phyloP scores from a whole-genome alignment of 2,888 invertebrate genomes.

The Steinernema hermaphroditum region DNA sequence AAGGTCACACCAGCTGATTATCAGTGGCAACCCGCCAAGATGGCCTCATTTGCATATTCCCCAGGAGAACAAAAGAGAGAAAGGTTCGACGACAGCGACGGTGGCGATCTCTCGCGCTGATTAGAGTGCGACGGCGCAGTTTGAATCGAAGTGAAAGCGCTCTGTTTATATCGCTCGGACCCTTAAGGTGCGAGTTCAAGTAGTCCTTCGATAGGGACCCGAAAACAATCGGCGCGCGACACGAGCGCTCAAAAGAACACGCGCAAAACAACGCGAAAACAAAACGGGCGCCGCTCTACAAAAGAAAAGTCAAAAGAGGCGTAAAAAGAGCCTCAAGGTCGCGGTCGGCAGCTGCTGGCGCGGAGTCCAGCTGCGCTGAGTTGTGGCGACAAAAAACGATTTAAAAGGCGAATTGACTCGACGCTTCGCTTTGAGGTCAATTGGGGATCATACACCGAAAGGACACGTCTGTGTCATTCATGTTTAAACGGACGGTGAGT shows the following conservation, averaged over 20 bases:
- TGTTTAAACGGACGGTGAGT: no score
- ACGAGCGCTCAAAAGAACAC: background rate
- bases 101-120: background rate
- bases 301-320: constrained; percentile 23
- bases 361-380: background rate
- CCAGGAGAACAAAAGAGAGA: constrained; percentile 4
- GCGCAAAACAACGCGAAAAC: background rate
- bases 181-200: constrained; percentile 3
- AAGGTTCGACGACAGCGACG: constrained; percentile 14
- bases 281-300: background rate
- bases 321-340: constrained; percentile 23
- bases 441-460: no score
- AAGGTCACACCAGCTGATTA: constrained; percentile 30
- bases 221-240: background rate
- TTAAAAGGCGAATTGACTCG: no score
- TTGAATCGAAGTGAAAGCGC: constrained; percentile 13
- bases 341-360: background rate
- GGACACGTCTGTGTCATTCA: no score
- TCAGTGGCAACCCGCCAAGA: constrained; percentile 28
- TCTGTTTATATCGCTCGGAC: background rate
- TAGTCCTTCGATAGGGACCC: background rate
- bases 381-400: background rate
- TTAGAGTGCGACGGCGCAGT: constrained; percentile 28
- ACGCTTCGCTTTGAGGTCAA: no score
- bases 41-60: constrained; percentile 29